Evolutionary conservation across 2,888 invertebrate genomes (phyloP), one percentile per base, ranked within the genome.

Genomic region (Dusona sp.): DNA sequence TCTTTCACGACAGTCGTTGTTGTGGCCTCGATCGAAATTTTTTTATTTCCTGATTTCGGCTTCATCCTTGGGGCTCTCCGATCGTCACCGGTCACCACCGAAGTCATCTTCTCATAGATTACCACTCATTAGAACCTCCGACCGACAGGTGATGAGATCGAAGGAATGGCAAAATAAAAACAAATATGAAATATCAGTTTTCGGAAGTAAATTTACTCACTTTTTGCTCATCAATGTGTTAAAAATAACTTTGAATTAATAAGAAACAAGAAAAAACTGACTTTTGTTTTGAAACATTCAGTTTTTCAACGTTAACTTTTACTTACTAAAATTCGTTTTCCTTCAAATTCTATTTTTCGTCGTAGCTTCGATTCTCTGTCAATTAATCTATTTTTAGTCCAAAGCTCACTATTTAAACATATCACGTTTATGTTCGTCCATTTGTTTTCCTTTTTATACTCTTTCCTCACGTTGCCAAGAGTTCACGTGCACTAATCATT

Each of bases 41-140:
- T 87, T 51, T 79, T 36, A 74, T 84, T 87, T 33, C 65, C 82
- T 33, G 81, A 79, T 25, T 90, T 91, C 54, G 89, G 88, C 80
- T 92, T 92, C 85, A 91, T 85, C 65, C 78, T 90, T 13, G 77
- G 80, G 51, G 87, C 78, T 68, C 79, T 85, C 25, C 82, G 68
- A 57, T 91, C 90, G 22, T 90, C 90, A 4, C 90, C 89, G 36
- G 89, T 86, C 61, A 91, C 68, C 38, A 90, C 74, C 33, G 92
- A 90, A 85, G 90, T 92, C 93, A 93, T 93, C 51, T 87, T 87
- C 72, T 81, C 87, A 73, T 83, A 29, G 72, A 70, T 85, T 33
- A 72, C 16, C 57, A 57, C 67, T 22, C 78, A 61, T 57, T 25
- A 51, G 68, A 54, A 19, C 73, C 79, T 48, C 36, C 36, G 57